Evolutionary conservation across 2,888 invertebrate species (phyloP), one percentile per base, ranked within the genome.

Genomic region (Rhamphomyia laevipes): DNA sequence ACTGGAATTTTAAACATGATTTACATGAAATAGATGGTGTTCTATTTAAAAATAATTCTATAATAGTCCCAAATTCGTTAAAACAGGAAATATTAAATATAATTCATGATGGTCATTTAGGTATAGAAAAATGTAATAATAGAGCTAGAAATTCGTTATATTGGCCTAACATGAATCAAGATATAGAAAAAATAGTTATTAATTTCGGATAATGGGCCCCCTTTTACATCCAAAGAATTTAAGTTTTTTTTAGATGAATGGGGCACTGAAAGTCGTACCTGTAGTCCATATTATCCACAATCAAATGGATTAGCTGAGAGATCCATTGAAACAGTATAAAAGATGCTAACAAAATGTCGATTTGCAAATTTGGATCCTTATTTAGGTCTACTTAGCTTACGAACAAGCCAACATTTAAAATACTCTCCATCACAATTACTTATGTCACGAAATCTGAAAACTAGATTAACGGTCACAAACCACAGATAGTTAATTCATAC

Each of bases 51-150:
- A 48, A 43, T 23, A 21, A 43, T 21, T 17, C 31, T 43, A 49
- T 51, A 30, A 44, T 38, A 16, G 31, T 30, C 27, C 38, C 17
- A 27, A 51, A 27, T 33, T 33, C 11, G 15, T 33, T 51, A 31
- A 40, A 50, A 33, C 44, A 30, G 9, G 45, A 47, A n/a, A 48
- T 52, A 37, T 35, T 50, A 21, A 43, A 47, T 21, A 46, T 37
- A 27, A 47, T 52, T 42, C 49, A 55, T 49, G 52, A 54, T 31
- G 52, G 52, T 17, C 51, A 51, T 46, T 31, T 49, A 11, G 53
- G 51, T 2, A 49, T 51, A n/a, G 46, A 51, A 43, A 49, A 43
- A 31, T 49, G 45, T 43, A 27, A 42, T 31, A 43, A 41, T 45
- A 30, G 40, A 16, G 40, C 53, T 3, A 40, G 46, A 37, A 18